Conservation (phyloP, 2,888 invertebrate species). For the Ligdia adustata region DNA sequence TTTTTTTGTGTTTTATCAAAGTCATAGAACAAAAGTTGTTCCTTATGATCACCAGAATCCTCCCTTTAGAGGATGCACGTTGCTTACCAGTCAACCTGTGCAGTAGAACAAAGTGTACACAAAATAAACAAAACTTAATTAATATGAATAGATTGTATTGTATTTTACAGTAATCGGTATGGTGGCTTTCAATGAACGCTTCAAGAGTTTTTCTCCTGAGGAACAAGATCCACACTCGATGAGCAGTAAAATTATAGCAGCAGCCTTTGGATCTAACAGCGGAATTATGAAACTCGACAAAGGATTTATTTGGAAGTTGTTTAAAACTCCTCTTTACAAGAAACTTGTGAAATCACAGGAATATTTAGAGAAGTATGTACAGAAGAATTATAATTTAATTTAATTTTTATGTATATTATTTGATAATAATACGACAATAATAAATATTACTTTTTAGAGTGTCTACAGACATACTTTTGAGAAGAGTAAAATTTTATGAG, state of each 20-base stretch:
- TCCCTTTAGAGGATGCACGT: no score
- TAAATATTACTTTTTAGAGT: constrained; percentile 71
- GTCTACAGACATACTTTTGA: constrained; percentile 86
- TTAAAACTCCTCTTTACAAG: constrained; percentile 89
- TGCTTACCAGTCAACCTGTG: no score
- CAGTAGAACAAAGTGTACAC: no score
- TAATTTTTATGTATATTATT: neutral
- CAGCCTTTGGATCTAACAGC: constrained; percentile 90
- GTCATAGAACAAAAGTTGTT: no score
- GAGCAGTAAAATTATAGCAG: constrained; percentile 87
- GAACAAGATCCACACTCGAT: constrained; percentile 85
- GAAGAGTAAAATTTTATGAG: constrained; percentile 80
- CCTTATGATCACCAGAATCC: no score
- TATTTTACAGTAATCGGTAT: constrained; percentile 87
- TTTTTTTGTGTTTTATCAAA: no score
- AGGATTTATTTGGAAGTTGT: constrained; percentile 88
- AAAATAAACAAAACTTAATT: no score
- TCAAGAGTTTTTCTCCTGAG: constrained; percentile 86
- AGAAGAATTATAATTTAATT: neutral
- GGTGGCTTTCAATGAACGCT: constrained; percentile 87
- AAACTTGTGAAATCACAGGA: constrained; percentile 87
- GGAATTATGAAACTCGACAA: constrained; percentile 88
- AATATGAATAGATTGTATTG: no score
- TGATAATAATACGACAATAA: neutral
- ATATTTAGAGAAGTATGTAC: constrained; percentile 86